A percentile compares a stretch with the other conserved stretches of the same genome.
These are phyloP conservation scores for Heterohyrax brucei DNA, from an alignment of 2,797 vertebrate genomes.

Conservation along the genomic window DNA sequence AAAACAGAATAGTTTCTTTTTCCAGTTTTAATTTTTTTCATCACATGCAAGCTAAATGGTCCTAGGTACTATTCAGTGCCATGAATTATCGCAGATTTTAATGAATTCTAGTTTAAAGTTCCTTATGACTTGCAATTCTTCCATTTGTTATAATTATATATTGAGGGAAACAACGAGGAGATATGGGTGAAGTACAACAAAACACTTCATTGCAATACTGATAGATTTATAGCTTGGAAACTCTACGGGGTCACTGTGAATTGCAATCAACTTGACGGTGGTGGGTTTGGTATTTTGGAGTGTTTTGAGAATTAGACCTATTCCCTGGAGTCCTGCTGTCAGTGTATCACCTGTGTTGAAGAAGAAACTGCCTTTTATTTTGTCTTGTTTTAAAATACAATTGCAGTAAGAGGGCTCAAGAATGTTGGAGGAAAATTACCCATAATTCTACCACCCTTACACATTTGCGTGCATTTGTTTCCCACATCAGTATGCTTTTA, in stretches of 20 bases:
- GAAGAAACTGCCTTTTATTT: background rate
- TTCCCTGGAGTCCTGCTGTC: background rate
- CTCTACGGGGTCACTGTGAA: too few relatives aligned
- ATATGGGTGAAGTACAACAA: background rate
- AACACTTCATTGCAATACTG: background rate
- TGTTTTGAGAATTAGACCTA: background rate
- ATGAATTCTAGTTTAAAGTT: background rate
- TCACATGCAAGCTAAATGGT: background rate
- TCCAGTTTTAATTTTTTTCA: constrained; percentile 8
- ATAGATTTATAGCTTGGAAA: background rate
- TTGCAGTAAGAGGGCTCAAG: background rate
- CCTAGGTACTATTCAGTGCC: background rate
- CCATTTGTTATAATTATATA: background rate
- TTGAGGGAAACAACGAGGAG: background rate
- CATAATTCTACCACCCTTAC: background rate
- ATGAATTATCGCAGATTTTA: background rate
- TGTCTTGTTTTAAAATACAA: constrained; percentile 10
- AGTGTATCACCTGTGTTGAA: background rate
- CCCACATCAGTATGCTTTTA: background rate
- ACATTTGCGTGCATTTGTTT: background rate
- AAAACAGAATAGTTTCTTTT: constrained; percentile 13
- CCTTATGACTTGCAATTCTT: background rate
- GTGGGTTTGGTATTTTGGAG: too few relatives aligned
- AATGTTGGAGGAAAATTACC: background rate
- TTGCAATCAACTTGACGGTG: too few relatives aligned